Evolutionary conservation across 1,140 invertebrate genomes (phyloP), one percentile per base, ranked within the genome.

Genomic region (Zaprionus vittiger): DNA sequence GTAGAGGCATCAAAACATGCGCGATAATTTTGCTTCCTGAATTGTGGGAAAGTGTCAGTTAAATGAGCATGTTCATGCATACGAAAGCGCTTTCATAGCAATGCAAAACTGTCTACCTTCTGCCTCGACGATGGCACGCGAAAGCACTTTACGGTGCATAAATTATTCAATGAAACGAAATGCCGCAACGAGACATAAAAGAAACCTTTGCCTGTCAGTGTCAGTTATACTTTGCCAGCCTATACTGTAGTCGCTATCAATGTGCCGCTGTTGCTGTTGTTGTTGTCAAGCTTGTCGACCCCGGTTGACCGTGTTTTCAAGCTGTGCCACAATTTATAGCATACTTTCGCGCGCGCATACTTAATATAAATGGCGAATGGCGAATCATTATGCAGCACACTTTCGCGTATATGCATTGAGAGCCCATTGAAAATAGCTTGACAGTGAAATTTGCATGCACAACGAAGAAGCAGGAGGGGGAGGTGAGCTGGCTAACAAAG

Each of bases 141-240:
- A 63, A 44, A 59, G 60, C 85, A 82, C 73, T 85, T 90, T 82
- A 82, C 70, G 79, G 68, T 85, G 79, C 79, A 90, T 90, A 90
- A 90, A 90, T 90, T 90, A 90, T 90, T 90, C 85, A 90, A 80
- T 82, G 77, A 71, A 65, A 81, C 79, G 82, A 77, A 75, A 82
- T 82, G 79, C 73, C 85, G 78, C 76, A 73, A 68, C 62, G 82
- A 77, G 81, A 75, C 74, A 75, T 70, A 75, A 84, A 73, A 77
- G 79, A 63, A 81, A 84, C 69, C 77, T 80, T 71, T 67, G 76
- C 76, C 81, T 90, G 85, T 85, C 73, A 72, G 73, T 71, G 73
- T 76, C 85, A 85, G 81, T 90, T 90, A 91, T 90, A 80, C 84
- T 82, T 85, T 78, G 57, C 77, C 77, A 77, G 78, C 69, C 72